Base-by-base conservation (phyloP, 1,140 invertebrate genomes). In the Conus ventricosus region DNA sequence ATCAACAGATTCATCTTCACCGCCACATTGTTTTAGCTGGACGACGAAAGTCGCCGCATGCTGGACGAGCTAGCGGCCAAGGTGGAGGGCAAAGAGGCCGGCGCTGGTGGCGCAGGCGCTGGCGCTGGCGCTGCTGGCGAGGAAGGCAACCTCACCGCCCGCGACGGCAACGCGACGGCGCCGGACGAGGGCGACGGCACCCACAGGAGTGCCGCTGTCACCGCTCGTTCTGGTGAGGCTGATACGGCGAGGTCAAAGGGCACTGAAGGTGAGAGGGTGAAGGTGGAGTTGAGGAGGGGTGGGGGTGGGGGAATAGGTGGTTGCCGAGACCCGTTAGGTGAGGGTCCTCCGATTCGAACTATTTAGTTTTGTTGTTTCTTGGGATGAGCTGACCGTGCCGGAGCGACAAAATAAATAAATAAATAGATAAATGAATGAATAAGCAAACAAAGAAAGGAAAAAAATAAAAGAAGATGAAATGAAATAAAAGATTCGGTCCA, bases 41-140 rank as follows among this genome's bases (percentile, higher is more conserved):
- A 87, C 75, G 85, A 87, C 20, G 85, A 80, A n/a, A 87, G 85
- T 39, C 71, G 54, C 4, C 67, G 71, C 6, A 53, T 87, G 85
- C 54, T 87, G 25, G 15, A 71, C 51, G 75, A 87, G 25, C 53
- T 87, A 3, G 76, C 85, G 0, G 23, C 53, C 8, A 78, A 55
- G n/a, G 67, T 87, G 67, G 71, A 84, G 53, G 82, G 82, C 3
- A 39, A 39, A 39, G 39, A 39, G 39, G 5, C 5, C 10, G n/a
- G 27, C 20, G 2, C 6, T 11, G 11, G 17, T 51, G 23, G 80
- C 53, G 51, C 80, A 1, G 17, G 80, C 5, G 15, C 54, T 13
- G 23, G 80, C 15, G 51, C 8, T 7, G 4, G 5, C 39, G 6
- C 11, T 4, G 80, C 4, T 1, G 17, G 3, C 53, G 51, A 54